Percentiles rank a stretch among this genome's conserved stretches.
Conservation (phyloP, 2,113 vertebrate species). For the Cranoglanis bouderius region DNA sequence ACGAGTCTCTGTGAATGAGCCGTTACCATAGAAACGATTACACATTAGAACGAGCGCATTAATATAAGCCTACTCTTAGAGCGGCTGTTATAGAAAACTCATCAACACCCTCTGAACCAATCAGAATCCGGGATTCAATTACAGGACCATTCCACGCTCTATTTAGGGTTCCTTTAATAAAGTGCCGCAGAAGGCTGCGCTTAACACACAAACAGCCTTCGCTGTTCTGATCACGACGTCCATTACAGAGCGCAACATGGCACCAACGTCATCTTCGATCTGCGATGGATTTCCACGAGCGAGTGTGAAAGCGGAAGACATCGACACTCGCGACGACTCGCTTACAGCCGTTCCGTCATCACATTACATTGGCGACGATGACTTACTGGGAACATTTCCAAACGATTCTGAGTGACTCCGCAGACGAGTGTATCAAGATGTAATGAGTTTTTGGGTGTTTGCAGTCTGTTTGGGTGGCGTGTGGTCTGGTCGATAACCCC, state of each 20-base stretch:
- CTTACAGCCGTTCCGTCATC: neutral
- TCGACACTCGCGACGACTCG: neutral
- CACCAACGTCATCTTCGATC: neutral
- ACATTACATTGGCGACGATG: neutral
- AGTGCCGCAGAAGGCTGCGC: no score
- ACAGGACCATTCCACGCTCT: neutral
- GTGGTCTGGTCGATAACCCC: neutral
- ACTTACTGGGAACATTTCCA: neutral
- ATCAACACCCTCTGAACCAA: neutral
- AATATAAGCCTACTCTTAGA: neutral
- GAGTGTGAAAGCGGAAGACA: neutral
- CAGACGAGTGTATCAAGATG: neutral
- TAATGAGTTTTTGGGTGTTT: slow-evolving; percentile 28
- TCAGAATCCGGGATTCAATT: neutral
- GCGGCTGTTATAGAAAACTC: neutral
- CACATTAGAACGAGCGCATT: neutral
- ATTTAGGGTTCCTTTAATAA: neutral
- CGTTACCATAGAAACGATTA: neutral
- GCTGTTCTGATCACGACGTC: neutral
- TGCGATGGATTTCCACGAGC: neutral
- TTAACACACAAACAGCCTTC: neutral
- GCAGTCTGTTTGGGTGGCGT: neutral
- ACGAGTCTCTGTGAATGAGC: neutral
- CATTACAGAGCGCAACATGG: neutral
- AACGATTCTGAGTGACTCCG: neutral